phyloP scores from a whole-genome alignment of 2,797 vertebrate species.

The Australoheros facetus region DNA sequence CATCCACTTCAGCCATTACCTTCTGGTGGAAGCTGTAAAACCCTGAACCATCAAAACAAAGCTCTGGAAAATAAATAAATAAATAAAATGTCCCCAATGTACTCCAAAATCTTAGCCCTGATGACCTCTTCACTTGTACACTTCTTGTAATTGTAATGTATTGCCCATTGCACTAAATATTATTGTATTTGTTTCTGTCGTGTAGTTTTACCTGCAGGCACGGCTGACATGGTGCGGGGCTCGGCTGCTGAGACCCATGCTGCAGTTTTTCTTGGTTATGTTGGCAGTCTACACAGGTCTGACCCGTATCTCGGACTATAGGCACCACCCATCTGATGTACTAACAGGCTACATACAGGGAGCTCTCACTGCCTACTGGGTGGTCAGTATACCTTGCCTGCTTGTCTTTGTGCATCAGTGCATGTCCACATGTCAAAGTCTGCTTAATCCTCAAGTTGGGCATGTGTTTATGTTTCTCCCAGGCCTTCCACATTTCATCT shows the following conservation, averaged over 20 bases:
- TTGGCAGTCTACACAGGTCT: constrained; percentile 78
- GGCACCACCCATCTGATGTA: constrained; percentile 77
- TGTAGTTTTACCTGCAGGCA: constrained; percentile 80
- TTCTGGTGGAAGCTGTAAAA: background rate
- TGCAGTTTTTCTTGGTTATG: constrained; percentile 79
- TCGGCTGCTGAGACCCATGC: constrained; percentile 65
- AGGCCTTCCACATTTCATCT: constrained; percentile 75
- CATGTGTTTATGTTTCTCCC: constrained; percentile 28
- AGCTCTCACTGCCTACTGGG: constrained; percentile 81
- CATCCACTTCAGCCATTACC: background rate
- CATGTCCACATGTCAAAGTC: background rate
- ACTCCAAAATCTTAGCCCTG: background rate
- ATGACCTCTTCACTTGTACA: background rate
- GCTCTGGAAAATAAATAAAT: no score
- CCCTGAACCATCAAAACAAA: background rate
- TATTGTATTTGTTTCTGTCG: background rate
- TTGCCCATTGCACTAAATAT: background rate
- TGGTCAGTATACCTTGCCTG: constrained; percentile 68
- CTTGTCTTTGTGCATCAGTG: constrained; percentile 9
- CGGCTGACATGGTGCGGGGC: constrained; percentile 73
- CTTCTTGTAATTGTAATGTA: background rate
- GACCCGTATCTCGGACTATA: constrained; percentile 77
- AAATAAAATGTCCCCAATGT: background rate
- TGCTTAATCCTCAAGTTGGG: background rate
- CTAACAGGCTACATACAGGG: constrained; percentile 77